Evolutionary conservation across 2,888 invertebrate species (phyloP).

Genomic region (Ophion costatus): DNA sequence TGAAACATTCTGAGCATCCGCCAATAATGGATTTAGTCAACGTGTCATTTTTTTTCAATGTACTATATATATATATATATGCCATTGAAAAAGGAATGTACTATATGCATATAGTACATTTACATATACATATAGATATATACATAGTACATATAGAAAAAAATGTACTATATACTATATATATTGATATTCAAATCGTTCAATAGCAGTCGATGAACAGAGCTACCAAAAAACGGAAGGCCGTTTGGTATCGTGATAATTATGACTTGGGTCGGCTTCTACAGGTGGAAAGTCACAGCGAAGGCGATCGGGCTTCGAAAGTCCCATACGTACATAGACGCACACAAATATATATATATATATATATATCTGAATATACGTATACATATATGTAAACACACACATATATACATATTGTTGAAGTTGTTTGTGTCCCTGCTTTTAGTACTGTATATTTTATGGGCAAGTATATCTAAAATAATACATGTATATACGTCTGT

Average conservation of each 20-base stretch:
- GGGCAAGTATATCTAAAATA: conserved; percentile 39
- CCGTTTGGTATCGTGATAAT: background rate
- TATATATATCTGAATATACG: background rate
- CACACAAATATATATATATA: background rate
- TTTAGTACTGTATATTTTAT: conserved; percentile 15
- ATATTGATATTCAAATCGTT: too few relatives aligned
- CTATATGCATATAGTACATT: too few relatives aligned
- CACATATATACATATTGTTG: background rate
- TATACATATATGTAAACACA: background rate
- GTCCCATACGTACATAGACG: background rate
- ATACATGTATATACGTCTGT: conserved; percentile 36
- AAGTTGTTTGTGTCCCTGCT: background rate
- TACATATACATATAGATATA: too few relatives aligned
- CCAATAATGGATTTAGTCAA: too few relatives aligned
- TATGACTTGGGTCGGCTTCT: background rate
- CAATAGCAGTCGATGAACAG: too few relatives aligned
- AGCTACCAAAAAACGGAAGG: too few relatives aligned
- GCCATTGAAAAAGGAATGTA: too few relatives aligned
- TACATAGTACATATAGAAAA: too few relatives aligned
- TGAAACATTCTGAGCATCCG: too few relatives aligned
- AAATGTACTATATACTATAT: too few relatives aligned
- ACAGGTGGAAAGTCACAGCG: background rate
- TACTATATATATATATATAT: too few relatives aligned
- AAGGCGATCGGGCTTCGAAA: background rate
- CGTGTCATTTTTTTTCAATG: too few relatives aligned